Evolutionary conservation across 2,888 invertebrate species (phyloP), one percentile per base, ranked within the genome.

Genomic region (Oeneis ivallda): DNA sequence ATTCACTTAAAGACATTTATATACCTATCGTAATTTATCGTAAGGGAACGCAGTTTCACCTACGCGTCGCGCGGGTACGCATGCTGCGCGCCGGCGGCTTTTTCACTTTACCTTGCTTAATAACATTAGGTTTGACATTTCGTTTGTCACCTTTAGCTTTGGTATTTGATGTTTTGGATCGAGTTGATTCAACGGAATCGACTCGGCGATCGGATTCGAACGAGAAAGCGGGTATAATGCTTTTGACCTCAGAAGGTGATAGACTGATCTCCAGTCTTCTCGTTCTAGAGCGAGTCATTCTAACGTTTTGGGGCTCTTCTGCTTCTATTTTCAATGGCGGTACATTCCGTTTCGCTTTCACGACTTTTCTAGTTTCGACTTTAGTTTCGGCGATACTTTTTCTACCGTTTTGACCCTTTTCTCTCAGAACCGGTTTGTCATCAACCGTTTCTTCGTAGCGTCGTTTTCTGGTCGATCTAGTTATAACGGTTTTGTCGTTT

Each of bases 381-480:
- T 89, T 78, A 3, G 70, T 74, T 52, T 84, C 75, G 2, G 64
- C 68, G 65, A 73, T 85, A 2, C 72, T 76, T 0, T 74, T 74
- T 3, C 85, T 74, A 0, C 87, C 84, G 59, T 89, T 91, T 60
- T 92, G 91, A 0, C 87, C 89, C 58, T 90, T 91, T 63, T 92
- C 91, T n/a, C 91, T 77, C 0, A 92, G 70, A 0, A 90, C 88
- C 0, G 89, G 89, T 65, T 87, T 91, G 0, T 56, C 19, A 1
- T 19, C 19, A 8, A 77, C 74, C 0, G 76, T 74, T 34, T 90
- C 89, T 10, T 89, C 88, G 61, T 82, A 77, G 15, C 80, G 83
- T 26, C 91, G 72, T 69, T 92, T 92, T 1, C 91, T 75, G 0
- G 89, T 89, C 4, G 72, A 78, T 59, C 85, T 75, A 0, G 83